Conservation (phyloP, 2,797 vertebrate species). For the Argya squamiceps region DNA sequence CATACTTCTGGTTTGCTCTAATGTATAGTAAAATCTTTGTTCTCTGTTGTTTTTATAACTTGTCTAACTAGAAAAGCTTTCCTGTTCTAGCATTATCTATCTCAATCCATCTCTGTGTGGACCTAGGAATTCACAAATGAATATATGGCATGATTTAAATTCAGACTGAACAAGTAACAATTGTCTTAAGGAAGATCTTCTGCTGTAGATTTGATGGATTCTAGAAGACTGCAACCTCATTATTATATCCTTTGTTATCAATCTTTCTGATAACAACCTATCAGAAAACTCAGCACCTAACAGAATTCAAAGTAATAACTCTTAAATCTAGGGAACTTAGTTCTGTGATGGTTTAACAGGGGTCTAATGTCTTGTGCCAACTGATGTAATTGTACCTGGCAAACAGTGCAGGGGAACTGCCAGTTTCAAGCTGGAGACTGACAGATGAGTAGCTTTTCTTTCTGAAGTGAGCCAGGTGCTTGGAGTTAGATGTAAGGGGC, state of each 20-base stretch:
- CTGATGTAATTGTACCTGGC: background rate
- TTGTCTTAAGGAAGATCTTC: background rate
- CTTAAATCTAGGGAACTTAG: background rate
- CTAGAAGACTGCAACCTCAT: background rate
- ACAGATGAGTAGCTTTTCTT: background rate
- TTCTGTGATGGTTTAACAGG: background rate
- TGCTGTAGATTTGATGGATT: background rate
- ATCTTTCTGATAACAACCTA: background rate
- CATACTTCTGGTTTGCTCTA: background rate
- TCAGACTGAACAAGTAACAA: background rate
- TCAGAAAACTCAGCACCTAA: background rate
- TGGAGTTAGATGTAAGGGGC: slow-evolving; percentile 20
- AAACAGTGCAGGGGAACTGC: background rate
- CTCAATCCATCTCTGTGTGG: background rate
- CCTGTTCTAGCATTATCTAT: background rate
- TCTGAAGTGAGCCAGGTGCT: slow-evolving; percentile 28
- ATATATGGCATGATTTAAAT: background rate
- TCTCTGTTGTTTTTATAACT: background rate
- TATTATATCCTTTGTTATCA: background rate
- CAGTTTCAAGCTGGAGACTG: background rate
- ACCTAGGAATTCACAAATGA: background rate
- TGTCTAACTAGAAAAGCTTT: background rate
- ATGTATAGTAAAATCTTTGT: background rate
- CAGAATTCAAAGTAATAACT: background rate
- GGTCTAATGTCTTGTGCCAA: background rate